phyloP scores from a whole-genome alignment of 2,797 vertebrate genomes.

The Sitta carolinensis region DNA sequence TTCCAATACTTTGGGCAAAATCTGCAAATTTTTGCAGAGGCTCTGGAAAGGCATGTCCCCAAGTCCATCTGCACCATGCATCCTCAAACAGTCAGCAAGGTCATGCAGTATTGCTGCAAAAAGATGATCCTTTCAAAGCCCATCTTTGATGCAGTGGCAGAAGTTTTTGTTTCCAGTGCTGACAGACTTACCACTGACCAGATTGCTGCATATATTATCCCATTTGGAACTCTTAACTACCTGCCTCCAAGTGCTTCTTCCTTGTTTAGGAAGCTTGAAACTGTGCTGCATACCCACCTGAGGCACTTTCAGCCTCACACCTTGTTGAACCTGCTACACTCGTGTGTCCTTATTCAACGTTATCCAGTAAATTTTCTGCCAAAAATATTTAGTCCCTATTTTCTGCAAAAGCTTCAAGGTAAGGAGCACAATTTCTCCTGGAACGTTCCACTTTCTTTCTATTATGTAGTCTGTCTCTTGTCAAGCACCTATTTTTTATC shows the following conservation, averaged over 20 bases:
- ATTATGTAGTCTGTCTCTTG: not conserved
- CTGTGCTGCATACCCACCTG: conserved; percentile 72
- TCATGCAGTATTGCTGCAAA: conserved; percentile 84
- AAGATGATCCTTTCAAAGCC: conserved; percentile 81
- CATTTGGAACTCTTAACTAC: conserved; percentile 89
- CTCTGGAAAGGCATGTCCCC: conserved; percentile 79
- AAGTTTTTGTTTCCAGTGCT: conserved; percentile 84
- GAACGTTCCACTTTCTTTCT: not conserved
- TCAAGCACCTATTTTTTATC: not conserved
- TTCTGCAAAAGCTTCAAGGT: conserved; percentile 91
- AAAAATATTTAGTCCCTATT: conserved; percentile 88
- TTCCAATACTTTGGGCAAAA: conserved; percentile 84
- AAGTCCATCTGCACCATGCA: conserved; percentile 72
- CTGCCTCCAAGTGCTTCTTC: conserved; percentile 81
- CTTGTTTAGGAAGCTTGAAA: conserved; percentile 88
- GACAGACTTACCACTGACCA: conserved; percentile 84
- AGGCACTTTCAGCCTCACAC: conserved; percentile 82
- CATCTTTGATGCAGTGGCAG: conserved; percentile 83
- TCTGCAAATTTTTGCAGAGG: conserved; percentile 75
- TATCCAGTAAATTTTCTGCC: conserved; percentile 91
- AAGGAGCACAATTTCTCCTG: conserved; percentile 20
- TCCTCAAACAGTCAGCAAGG: conserved; percentile 78
- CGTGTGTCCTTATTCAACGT: conserved; percentile 84
- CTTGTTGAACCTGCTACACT: conserved; percentile 86
- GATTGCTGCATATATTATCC: conserved; percentile 80